Percentiles rank a stretch among this genome's conserved stretches.
These are phyloP conservation scores for Caenorhabditis uteleia DNA, from an alignment of 2,888 invertebrate species.

Conservation along the genomic window DNA sequence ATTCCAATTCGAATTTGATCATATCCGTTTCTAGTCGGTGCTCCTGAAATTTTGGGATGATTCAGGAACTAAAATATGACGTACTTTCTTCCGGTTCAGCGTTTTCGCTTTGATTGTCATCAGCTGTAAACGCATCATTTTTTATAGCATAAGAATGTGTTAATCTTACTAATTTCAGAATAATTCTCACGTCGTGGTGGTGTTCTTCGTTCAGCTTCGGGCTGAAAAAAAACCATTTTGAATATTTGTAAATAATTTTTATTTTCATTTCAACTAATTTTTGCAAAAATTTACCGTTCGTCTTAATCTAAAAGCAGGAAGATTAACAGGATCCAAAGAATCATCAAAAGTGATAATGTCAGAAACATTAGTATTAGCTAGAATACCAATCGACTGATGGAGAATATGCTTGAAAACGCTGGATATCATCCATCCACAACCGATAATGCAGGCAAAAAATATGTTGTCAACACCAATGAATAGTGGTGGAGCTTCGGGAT, in stretches of 20 bases:
- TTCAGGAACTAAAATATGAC: not conserved
- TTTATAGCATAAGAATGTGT: too few relatives aligned
- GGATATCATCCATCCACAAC: not conserved
- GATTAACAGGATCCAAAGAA: not conserved
- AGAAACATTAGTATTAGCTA: not conserved
- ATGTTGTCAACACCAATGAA: slow-evolving; percentile 10
- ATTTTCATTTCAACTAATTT: not conserved
- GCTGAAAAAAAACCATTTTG: not conserved
- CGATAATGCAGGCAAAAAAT: slow-evolving; percentile 3
- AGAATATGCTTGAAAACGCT: not conserved
- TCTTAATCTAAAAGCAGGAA: not conserved
- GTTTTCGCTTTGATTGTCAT: not conserved
- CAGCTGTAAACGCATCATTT: too few relatives aligned
- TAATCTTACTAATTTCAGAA: too few relatives aligned
- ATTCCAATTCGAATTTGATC: slow-evolving; percentile 15
- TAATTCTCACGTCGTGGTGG: too few relatives aligned
- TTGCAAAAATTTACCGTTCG: not conserved
- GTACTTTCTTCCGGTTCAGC: not conserved
- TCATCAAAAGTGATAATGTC: not conserved
- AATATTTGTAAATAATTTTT: not conserved
- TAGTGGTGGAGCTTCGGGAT: too few relatives aligned
- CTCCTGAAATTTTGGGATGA: not conserved
- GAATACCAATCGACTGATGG: not conserved
- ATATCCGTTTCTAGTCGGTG: not conserved
- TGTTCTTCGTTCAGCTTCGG: too few relatives aligned